Base-by-base conservation (phyloP, 2,797 vertebrate species). In the Cuculus canorus region DNA sequence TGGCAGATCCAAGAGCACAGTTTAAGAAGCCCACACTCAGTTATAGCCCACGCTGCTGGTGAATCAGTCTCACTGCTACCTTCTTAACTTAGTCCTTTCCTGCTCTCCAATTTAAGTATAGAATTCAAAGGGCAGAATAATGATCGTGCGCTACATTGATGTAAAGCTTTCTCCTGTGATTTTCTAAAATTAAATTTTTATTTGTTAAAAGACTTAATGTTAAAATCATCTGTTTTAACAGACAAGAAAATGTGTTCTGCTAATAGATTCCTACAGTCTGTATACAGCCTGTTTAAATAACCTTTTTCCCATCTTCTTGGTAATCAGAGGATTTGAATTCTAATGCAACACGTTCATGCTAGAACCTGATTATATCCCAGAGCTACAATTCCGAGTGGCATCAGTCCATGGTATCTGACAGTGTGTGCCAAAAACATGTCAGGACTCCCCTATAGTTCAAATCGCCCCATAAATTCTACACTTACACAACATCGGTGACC, bases 351-450 rank as follows among this genome's bases (percentile, higher is more conserved):
- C 12, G 11, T 95, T 97, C 97, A 86, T 98, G 97, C 96, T 96
- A 80, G 76, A 96, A 97, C 97, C 94, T 98, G 97, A 98, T 94
- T 92, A 84, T 96, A 96, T 95, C 96, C 96, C 90, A 95, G 92
- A 97, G 96, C 96, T 95, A 97, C 97, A 94, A 94, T 92, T 96
- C 91, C 94, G 82, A 97, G 91, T 96, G 93, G 96, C 96, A 97
- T 92, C 93, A 92, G 85, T 94, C 96, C 96, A 94, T 53, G 75
- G 80, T 92, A 97, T 97, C 96, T 97, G 92, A 96, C 63, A 13
- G 47, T 81, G 92, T 97, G 96, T 96, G 96, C 96, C 94, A 97
- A 92, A 96, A 96, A 95, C 96, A 79, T 97, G 98, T 97, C 96
- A 98, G 93, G 93, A 97, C 97, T 94, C 91, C 92, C 92, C 80